These are phyloP conservation scores for Flabesymbios commensalis DNA, from an alignment of 2,888 invertebrate genomes.

Conservation along the genomic window DNA sequence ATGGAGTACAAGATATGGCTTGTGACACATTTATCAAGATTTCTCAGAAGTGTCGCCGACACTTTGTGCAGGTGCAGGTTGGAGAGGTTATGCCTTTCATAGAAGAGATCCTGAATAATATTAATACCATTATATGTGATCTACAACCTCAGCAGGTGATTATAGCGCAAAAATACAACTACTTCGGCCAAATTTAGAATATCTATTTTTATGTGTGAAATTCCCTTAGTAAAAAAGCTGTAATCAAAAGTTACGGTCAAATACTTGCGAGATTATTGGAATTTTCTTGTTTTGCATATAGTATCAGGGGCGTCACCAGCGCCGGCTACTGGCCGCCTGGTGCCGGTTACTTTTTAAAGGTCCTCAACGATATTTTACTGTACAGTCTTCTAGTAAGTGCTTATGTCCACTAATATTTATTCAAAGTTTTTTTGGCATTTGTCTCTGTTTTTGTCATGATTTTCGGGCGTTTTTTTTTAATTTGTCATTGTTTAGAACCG, in stretches of 20 bases:
- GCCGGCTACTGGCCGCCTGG: too few relatives aligned
- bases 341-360: too few relatives aligned
- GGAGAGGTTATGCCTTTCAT: constrained; percentile 98
- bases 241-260: not conserved
- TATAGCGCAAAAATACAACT: not conserved
- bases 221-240: not conserved
- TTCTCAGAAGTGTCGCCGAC: constrained; percentile 94
- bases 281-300: not conserved
- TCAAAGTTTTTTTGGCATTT: too few relatives aligned
- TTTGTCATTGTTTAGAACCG: too few relatives aligned
- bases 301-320: too few relatives aligned
- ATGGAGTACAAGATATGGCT: constrained; percentile 99
- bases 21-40: constrained; percentile 99
- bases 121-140: constrained; percentile 98
- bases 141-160: constrained; percentile 92
- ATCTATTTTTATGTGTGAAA: not conserved
- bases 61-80: constrained; percentile 93
- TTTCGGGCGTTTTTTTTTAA: too few relatives aligned
- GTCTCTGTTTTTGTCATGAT: too few relatives aligned
- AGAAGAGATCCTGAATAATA: constrained; percentile 94
- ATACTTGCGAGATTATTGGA: not conserved
- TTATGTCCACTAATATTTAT: too few relatives aligned
- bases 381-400: too few relatives aligned
- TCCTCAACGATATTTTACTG: too few relatives aligned
- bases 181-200: not conserved